Evolutionary conservation across 2,113 vertebrate genomes (phyloP).

Genomic region (Arothron firmamentum): DNA sequence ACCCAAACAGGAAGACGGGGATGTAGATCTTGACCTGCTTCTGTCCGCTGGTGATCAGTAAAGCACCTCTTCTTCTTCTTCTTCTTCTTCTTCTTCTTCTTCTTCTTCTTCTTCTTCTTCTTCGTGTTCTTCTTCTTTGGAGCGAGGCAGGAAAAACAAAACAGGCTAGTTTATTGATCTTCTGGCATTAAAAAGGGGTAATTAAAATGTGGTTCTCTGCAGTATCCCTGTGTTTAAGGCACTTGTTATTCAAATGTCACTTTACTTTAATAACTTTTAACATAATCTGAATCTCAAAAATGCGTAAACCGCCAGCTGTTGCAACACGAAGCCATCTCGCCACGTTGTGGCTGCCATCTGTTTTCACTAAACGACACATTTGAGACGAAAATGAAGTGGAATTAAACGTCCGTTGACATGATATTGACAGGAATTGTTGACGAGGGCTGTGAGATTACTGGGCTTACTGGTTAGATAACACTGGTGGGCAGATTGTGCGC

Average conservation of each 20-base stretch:
- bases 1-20: slow-evolving; percentile 43
- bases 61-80: background rate
- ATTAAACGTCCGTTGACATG: too few relatives aligned
- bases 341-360: background rate
- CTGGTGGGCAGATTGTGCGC: too few relatives aligned
- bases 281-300: slow-evolving; percentile 23
- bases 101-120: too few relatives aligned
- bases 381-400: too few relatives aligned
- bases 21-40: background rate
- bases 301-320: slow-evolving; percentile 54
- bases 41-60: background rate
- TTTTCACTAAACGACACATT: too few relatives aligned
- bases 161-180: slow-evolving; percentile 17
- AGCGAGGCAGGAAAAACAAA: slow-evolving; percentile 41
- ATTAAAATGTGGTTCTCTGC: slow-evolving; percentile 38
- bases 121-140: too few relatives aligned
- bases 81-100: too few relatives aligned
- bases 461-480: too few relatives aligned
- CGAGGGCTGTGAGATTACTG: too few relatives aligned
- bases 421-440: too few relatives aligned
- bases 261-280: slow-evolving; percentile 30
- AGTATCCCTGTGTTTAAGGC: slow-evolving; percentile 15
- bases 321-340: slow-evolving; percentile 21
- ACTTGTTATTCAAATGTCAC: slow-evolving; percentile 14
- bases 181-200: slow-evolving; percentile 28